These are phyloP conservation scores for Physella acuta DNA, from an alignment of 1,140 invertebrate genomes.

Conservation along the genomic window DNA sequence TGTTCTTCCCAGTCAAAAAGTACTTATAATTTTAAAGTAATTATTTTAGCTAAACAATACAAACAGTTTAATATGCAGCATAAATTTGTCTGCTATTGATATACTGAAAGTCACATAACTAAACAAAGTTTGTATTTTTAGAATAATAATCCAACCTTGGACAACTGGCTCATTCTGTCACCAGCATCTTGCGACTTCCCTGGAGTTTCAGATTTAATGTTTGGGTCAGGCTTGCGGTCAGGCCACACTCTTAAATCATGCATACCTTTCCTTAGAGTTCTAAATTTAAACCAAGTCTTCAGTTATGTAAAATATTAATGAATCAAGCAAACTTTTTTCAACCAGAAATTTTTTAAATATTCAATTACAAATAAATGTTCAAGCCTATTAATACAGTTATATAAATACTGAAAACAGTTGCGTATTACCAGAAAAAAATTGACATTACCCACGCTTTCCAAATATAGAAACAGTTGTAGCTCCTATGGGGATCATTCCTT, in stretches of 20 bases:
- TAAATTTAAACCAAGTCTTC: slow-evolving; percentile 31
- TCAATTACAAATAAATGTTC: too few species aligned
- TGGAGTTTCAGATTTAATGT: slow-evolving; percentile 72
- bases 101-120: too few species aligned
- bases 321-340: not conserved
- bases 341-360: not conserved
- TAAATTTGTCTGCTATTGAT: too few species aligned
- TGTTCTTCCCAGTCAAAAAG: too few species aligned
- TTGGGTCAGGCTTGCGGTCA: slow-evolving; percentile 71
- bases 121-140: too few species aligned
- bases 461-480: slow-evolving; percentile 89
- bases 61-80: too few species aligned
- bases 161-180: slow-evolving; percentile 85
- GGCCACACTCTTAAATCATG: slow-evolving; percentile 66
- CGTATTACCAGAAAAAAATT: too few species aligned
- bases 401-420: too few species aligned
- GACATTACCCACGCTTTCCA: slow-evolving; percentile 76
- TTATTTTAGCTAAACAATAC: too few species aligned
- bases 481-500: slow-evolving; percentile 79
- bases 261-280: slow-evolving; percentile 62
- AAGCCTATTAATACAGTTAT: too few species aligned
- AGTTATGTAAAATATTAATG: too few species aligned
- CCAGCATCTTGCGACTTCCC: slow-evolving; percentile 78
- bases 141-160: slow-evolving; percentile 68
- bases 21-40: too few species aligned